Conservation (phyloP, 2,113 vertebrate genomes). For the Calonectris borealis region DNA sequence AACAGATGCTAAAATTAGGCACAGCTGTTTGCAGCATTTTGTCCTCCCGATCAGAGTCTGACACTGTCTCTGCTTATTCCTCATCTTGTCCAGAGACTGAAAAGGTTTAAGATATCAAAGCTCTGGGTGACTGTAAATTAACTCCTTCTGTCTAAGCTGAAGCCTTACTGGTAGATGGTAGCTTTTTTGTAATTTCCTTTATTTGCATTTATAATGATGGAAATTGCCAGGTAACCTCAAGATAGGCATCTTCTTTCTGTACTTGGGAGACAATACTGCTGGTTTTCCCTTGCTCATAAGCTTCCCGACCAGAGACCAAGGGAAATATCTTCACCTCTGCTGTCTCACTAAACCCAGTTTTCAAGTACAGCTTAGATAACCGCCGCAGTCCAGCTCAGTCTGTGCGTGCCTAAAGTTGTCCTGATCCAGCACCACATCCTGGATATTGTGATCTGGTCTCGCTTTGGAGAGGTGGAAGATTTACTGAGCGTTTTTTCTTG, state of each 20-base stretch:
- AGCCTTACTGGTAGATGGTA: background rate
- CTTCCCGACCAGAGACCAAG: background rate
- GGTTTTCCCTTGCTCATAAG: background rate
- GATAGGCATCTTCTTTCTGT: background rate
- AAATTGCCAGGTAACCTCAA: background rate
- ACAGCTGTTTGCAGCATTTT: slow-evolving; percentile 42
- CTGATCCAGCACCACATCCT: background rate
- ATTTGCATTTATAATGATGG: background rate
- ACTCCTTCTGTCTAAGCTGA: slow-evolving; percentile 12
- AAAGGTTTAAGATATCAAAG: slow-evolving; percentile 44
- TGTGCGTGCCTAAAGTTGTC: background rate
- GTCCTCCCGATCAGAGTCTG: slow-evolving; percentile 33
- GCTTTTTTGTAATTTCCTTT: background rate
- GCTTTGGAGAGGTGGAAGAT: background rate
- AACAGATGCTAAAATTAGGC: slow-evolving; percentile 48
- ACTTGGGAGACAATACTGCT: background rate
- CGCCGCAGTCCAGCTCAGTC: background rate
- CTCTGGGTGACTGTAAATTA: slow-evolving; percentile 34
- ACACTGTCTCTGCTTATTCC: slow-evolving; percentile 39
- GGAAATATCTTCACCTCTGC: background rate
- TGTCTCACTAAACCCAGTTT: background rate
- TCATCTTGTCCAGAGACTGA: slow-evolving; percentile 42
- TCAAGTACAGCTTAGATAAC: background rate
- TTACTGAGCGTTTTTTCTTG: background rate
- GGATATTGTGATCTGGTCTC: background rate